Base-by-base conservation (phyloP, 2,113 vertebrate genomes). In the Craseonycteris thonglongyai region DNA sequence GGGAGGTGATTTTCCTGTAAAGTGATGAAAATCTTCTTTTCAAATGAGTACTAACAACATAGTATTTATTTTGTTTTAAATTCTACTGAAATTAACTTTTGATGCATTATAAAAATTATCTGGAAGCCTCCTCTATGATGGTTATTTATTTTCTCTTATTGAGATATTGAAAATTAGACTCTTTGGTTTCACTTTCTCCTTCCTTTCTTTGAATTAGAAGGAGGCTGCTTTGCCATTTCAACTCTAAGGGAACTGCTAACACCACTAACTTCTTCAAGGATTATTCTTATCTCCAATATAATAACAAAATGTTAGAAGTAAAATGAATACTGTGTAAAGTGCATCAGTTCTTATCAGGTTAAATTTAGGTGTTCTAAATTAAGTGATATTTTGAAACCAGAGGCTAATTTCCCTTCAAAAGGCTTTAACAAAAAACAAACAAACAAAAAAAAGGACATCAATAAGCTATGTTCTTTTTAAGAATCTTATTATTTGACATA, bases 171-270 rank as follows among this genome's bases (percentile, higher is more conserved):
- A 91, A 88, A 95, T 86, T 71, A 90, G 59, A 84, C 54, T 47
- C 76, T 59, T 85, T 90, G 75, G 78, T 91, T 91, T 97, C 97
- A 96, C 89, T 97, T 96, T 96, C 91, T 94, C 47, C 69, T 82
- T 74, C 47, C 61, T 66, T 79, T 93, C 61, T 66, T 79, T 93
- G 68, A 92, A 75, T 95, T 80, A 96, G 74, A 81, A 89, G 61
- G 66, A 81, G 33, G 33, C 59, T 89, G 21, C 49, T 86, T 83
- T 89, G 54, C 65, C 38, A 88, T 89, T 86, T 80, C 38, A 66
- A 54, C 21, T 85, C 40, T 79, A 81, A 88, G 45, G 42, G 35
- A 80, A 78, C 35, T 88, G 45, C 51, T 76, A 82, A 72, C 26
- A 72, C 7, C 61, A 40, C 79, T 92, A 56, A 81, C 91, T 83